Evolutionary conservation across 2,888 invertebrate species (phyloP).

Genomic region (Dromius quadrimaculatus): DNA sequence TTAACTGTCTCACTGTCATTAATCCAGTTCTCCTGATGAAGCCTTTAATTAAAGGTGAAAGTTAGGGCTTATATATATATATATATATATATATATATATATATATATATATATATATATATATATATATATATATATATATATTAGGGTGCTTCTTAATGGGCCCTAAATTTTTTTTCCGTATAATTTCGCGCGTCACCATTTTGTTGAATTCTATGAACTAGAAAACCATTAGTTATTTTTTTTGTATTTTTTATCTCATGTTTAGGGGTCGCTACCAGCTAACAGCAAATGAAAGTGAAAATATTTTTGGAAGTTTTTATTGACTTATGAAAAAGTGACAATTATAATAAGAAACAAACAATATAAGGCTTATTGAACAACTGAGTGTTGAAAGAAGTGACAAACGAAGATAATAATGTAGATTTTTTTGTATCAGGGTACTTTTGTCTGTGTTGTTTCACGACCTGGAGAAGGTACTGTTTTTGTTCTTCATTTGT

Average conservation of each 20-base stretch:
- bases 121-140: too few relatives aligned
- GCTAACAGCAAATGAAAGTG: neutral
- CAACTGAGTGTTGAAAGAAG: neutral
- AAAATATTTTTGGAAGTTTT: neutral
- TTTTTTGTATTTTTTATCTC: neutral
- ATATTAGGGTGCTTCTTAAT: neutral
- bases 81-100: too few relatives aligned
- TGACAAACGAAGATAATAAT: neutral
- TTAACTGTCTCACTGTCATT: too few relatives aligned
- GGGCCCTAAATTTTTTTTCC: neutral
- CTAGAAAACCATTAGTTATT: neutral
- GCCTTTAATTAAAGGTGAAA: too few relatives aligned
- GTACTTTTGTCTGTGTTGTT: conserved; percentile 22
- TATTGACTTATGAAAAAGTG: neutral
- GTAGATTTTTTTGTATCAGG: conserved; percentile 4
- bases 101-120: too few relatives aligned
- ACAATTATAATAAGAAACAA: too few relatives aligned
- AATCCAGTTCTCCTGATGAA: too few relatives aligned
- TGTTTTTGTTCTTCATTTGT: conserved; percentile 36
- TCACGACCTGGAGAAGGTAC: conserved; percentile 31
- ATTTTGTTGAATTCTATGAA: neutral
- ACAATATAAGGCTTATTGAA: too few relatives aligned
- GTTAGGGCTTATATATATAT: too few relatives aligned
- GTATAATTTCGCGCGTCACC: neutral
- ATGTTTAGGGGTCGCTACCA: neutral